A percentile compares a stretch with the other conserved stretches of the same genome.
Conservation (phyloP, 1,140 invertebrate species). For the Rhagoletis pomonella region DNA sequence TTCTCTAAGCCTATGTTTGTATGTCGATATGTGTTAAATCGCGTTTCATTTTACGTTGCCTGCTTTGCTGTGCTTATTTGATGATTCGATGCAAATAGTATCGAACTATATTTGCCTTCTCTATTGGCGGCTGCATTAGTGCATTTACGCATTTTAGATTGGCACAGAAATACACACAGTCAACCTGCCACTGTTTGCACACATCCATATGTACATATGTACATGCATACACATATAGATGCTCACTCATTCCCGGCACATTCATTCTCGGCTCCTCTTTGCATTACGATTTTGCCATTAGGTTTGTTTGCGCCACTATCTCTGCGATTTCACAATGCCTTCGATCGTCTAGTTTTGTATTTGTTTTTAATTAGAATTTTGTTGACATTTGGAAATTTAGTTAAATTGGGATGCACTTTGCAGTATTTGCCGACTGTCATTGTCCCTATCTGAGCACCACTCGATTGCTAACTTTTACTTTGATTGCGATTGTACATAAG, state of each 20-base stretch:
- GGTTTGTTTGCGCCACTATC: slow-evolving; percentile 37
- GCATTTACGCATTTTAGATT: slow-evolving; percentile 25
- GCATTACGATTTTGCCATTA: slow-evolving; percentile 34
- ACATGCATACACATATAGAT: too few relatives aligned
- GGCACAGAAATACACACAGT: neutral
- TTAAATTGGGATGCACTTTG: slow-evolving; percentile 47
- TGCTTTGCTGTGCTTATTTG: neutral
- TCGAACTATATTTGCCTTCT: neutral
- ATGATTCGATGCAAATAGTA: neutral
- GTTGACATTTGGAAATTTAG: slow-evolving; percentile 61
- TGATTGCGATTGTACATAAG: neutral
- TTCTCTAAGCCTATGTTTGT: neutral
- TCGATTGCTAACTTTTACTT: neutral
- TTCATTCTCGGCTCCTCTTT: neutral
- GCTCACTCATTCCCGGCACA: neutral
- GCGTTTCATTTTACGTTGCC: neutral
- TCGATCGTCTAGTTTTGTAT: slow-evolving; percentile 65
- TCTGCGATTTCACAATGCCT: slow-evolving; percentile 30
- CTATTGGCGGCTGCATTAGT: slow-evolving; percentile 48
- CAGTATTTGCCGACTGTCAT: slow-evolving; percentile 6
- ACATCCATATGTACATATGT: neutral
- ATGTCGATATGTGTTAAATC: neutral
- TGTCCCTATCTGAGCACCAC: neutral
- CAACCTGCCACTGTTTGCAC: neutral
- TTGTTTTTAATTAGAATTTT: slow-evolving; percentile 71